Conservation (phyloP, 2,113 vertebrate species). For the Saimiri boliviensis region DNA sequence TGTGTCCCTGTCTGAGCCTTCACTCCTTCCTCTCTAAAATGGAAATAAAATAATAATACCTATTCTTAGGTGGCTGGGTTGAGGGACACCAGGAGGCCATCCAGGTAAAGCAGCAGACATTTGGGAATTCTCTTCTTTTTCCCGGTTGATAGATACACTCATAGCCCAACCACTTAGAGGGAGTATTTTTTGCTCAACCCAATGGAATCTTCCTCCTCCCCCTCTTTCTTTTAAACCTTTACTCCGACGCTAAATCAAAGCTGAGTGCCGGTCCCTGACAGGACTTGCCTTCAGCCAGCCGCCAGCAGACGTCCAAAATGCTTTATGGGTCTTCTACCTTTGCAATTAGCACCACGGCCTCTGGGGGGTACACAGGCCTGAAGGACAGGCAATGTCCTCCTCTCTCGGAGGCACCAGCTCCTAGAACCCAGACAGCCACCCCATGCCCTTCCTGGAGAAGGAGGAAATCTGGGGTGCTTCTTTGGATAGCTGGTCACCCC, state of each 20-base stretch:
- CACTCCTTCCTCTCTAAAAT: not conserved
- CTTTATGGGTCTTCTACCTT: not conserved
- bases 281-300: not conserved
- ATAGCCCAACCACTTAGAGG: not conserved
- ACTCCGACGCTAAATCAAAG: slow-evolving; percentile 58
- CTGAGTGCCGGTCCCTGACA: slow-evolving; percentile 17
- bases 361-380: rapidly evolving
- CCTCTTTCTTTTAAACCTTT: not conserved
- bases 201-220: not conserved
- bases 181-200: not conserved
- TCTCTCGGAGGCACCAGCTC: not conserved
- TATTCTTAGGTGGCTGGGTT: not conserved
- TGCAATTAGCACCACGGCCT: not conserved
- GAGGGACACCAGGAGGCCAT: not conserved
- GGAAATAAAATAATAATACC: not conserved
- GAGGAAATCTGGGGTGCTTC: not conserved
- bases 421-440: not conserved
- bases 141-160: rapidly evolving
- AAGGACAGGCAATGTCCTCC: not conserved
- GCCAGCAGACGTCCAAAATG: not conserved
- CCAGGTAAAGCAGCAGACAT: rapidly evolving
- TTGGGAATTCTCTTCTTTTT: not conserved
- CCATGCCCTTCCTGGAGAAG: rapidly evolving
- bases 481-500: not conserved
- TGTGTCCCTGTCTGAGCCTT: not conserved